A percentile compares a stretch with the other conserved stretches of the same genome.
These are phyloP conservation scores for Synanthedon vespiformis DNA, from an alignment of 2,888 invertebrate genomes.

Conservation along the genomic window DNA sequence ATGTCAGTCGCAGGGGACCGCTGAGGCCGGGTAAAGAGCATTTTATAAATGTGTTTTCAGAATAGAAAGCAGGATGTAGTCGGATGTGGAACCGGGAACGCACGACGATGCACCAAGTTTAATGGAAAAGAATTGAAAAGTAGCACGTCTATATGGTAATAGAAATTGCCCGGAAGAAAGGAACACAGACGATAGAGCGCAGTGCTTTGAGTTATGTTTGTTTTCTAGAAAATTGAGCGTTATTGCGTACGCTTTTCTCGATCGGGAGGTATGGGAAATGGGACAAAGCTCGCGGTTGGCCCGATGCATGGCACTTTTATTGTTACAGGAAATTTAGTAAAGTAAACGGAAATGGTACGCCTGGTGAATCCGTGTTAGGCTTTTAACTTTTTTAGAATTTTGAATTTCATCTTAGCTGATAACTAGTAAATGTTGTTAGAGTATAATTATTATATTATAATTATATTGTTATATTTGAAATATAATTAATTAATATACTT, in stretches of 20 bases:
- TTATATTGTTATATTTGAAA: no score
- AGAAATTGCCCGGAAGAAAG: slow-evolving; percentile 70
- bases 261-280: slow-evolving; percentile 11
- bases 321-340: slow-evolving; percentile 41
- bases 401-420: not conserved
- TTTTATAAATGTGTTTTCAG: slow-evolving; percentile 68
- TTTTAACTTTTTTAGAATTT: slow-evolving; percentile 2
- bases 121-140: slow-evolving; percentile 72
- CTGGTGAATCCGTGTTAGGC: slow-evolving; percentile 19
- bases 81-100: slow-evolving; percentile 38
- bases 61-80: slow-evolving; percentile 43
- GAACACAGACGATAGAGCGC: slow-evolving; percentile 63
- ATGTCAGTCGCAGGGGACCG: slow-evolving; percentile 59
- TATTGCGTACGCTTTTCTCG: slow-evolving; percentile 49
- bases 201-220: slow-evolving; percentile 64
- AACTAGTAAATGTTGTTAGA: no score
- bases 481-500: no score
- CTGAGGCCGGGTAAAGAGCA: slow-evolving; percentile 59
- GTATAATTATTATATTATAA: no score
- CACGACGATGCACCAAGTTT: slow-evolving; percentile 66
- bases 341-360: slow-evolving; percentile 38
- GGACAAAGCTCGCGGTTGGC: slow-evolving; percentile 16
- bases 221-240: slow-evolving; percentile 66
- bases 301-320: slow-evolving; percentile 30
- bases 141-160: slow-evolving; percentile 71